Base-by-base conservation (phyloP, 2,113 vertebrate species). In the Paramisgurnus dabryanus region DNA sequence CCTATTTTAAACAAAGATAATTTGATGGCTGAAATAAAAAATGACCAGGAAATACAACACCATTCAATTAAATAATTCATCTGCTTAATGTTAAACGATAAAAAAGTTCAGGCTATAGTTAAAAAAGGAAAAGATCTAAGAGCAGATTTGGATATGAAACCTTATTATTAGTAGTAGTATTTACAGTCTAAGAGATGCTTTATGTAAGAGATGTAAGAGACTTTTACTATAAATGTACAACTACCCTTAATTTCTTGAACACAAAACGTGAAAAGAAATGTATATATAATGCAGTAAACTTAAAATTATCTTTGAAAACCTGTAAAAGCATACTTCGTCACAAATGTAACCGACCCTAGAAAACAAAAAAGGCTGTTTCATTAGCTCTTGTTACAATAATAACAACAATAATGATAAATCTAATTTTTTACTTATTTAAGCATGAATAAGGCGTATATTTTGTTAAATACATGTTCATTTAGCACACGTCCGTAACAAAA, bases 331-430 rank as follows among this genome's bases (percentile, higher is more conserved):
- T 9, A 22, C 39, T 61, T 60, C 6, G 22, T 74, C n/a, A 15
- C n/a, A 43, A 4, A n/a, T 22, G 53, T 5, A 18, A 41, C 40
- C 10, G 17, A 41, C 15, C 34, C 49, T 39, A 55, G 13, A 13
- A 58, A 17, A 53, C 17, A 7, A 58, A 18, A 72, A 41, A 18
- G 17, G 9, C 34, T 47, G 72, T 27, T 74, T 74, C n/a, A 60
- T 27, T 74, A n/a, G 1, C 13, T 60, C 55, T 76, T 17, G 39
- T 72, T 58, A 72, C 58, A 58, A 27, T 76, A n/a, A 53, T 76
- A 11, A 50, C 50, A 40, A 39, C 18, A 40, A 63, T 76, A 11
- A 65, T 40, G 39, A 65, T 40, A 40, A 58, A 18, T 18, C 5
- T 58, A 7, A 58, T n/a, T 5, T 22, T 73, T 9, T 11, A 34